A percentile compares a stretch with the other conserved stretches of the same genome.
These are phyloP conservation scores for Drosophila prolongata DNA, from an alignment of 2,888 invertebrate species.

Conservation along the genomic window DNA sequence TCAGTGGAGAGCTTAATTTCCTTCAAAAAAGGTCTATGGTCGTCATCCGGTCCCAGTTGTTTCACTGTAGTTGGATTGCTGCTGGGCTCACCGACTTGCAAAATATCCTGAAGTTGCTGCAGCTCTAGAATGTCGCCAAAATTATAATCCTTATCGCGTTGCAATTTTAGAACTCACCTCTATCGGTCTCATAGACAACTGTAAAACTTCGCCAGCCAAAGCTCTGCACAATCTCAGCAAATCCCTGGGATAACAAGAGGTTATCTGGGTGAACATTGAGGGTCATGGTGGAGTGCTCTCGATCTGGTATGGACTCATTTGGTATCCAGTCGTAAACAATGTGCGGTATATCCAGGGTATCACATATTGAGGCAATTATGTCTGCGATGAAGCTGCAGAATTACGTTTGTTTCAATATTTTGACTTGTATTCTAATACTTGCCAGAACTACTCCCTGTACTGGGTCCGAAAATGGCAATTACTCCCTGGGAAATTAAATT, in stretches of 20 bases:
- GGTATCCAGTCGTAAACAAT: conserved; percentile 87
- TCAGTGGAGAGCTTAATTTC: conserved; percentile 89
- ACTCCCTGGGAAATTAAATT: conserved; percentile 88
- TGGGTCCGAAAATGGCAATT: conserved; percentile 90
- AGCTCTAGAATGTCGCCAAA: conserved; percentile 85
- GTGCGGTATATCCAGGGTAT: conserved; percentile 88
- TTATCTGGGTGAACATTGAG: conserved; percentile 90
- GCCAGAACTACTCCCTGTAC: conserved; percentile 85
- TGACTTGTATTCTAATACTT: conserved; percentile 48
- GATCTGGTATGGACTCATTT: conserved; percentile 84
- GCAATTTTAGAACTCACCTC: conserved; percentile 85
- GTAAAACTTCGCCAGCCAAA: conserved; percentile 93
- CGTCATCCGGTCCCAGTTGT: conserved; percentile 86
- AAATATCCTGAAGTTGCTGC: conserved; percentile 90
- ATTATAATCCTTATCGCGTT: background rate
- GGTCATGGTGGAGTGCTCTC: conserved; percentile 85
- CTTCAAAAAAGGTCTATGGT: conserved; percentile 89
- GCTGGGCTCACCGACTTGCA: conserved; percentile 89
- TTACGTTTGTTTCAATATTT: background rate
- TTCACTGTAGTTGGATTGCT: conserved; percentile 89
- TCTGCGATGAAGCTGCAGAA: conserved; percentile 54
- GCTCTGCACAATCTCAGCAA: conserved; percentile 89
- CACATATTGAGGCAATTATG: conserved; percentile 86
- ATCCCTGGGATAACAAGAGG: conserved; percentile 88
- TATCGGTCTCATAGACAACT: conserved; percentile 93